Percentiles rank a stretch among this genome's conserved stretches.
Evolutionary conservation across 2,888 invertebrate species (phyloP).

Genomic region (Adineta ricciae): DNA sequence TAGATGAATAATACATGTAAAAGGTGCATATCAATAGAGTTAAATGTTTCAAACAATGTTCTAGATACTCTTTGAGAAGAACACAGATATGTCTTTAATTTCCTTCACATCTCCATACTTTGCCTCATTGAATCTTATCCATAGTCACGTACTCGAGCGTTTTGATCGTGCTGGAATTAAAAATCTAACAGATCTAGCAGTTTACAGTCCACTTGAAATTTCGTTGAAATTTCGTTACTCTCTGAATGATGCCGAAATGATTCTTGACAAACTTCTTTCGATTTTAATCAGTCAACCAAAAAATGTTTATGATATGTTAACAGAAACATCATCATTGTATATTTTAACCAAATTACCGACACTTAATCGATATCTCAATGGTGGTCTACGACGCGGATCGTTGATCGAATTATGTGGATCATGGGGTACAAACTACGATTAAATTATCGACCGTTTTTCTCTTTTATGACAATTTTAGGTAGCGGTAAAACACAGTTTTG

Average conservation of each 20-base stretch:
- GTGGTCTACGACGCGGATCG: not conserved
- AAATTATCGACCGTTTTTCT: not conserved
- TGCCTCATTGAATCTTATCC: not conserved
- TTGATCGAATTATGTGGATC: slow-evolving; percentile 16
- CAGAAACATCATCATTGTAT: not conserved
- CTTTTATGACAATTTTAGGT: not conserved
- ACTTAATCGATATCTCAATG: not conserved
- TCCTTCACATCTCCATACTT: not conserved
- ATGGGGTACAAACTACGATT: not conserved
- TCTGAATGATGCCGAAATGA: not conserved
- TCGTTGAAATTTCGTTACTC: slow-evolving; percentile 17
- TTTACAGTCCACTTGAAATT: not conserved
- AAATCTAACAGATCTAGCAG: not conserved
- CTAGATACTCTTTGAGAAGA: not conserved
- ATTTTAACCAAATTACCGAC: not conserved
- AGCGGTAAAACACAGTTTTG: slow-evolving; percentile 17
- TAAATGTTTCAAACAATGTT: not conserved
- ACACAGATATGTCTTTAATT: not conserved
- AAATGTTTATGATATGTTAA: slow-evolving; percentile 13
- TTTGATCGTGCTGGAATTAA: slow-evolving; percentile 4
- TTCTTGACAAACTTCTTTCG: not conserved
- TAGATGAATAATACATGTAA: not conserved
- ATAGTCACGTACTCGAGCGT: not conserved
- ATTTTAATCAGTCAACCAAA: not conserved
- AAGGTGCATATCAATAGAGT: not conserved